phyloP scores from a whole-genome alignment of 2,113 vertebrate species.

The Mungos mungo region DNA sequence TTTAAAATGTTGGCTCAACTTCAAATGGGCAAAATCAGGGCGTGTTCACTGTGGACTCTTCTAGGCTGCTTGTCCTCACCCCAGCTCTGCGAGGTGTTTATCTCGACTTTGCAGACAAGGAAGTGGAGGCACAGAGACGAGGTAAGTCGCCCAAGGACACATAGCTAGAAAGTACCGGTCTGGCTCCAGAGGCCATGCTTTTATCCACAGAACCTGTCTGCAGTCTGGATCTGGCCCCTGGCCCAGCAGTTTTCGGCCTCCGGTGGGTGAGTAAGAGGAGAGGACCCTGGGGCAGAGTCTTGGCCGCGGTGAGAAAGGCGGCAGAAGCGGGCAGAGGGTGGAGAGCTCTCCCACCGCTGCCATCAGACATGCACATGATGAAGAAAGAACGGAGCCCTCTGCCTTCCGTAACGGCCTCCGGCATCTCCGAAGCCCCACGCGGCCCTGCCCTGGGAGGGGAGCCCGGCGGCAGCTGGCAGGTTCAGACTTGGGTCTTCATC shows the following conservation, averaged over 20 bases:
- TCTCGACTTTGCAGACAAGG: not conserved
- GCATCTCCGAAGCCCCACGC: not conserved
- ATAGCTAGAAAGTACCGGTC: not conserved
- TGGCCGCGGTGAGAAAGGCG: not conserved
- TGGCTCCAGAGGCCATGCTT: not conserved
- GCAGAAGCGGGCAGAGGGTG: not conserved
- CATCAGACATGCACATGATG: not conserved
- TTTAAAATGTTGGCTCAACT: not conserved
- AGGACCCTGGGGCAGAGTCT: not conserved
- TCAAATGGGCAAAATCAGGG: not conserved
- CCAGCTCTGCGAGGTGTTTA: not conserved
- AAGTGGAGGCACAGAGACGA: not conserved
- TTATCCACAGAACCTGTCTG: not conserved
- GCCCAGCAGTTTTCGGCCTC: not conserved
- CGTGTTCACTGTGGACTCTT: not conserved
- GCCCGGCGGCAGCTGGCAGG: not conserved
- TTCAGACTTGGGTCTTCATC: slow-evolving; percentile 31
- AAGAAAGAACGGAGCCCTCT: not conserved
- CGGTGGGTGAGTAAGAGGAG: not conserved
- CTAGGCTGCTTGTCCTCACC: not conserved
- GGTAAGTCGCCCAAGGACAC: not conserved
- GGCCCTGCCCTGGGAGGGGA: not conserved
- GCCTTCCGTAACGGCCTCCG: not conserved
- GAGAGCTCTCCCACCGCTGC: not conserved
- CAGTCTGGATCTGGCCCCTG: not conserved